A percentile compares a stretch with the other conserved stretches of the same genome.
These are phyloP conservation scores for Alethe diademata DNA, from an alignment of 2,113 vertebrate species.

Conservation along the genomic window DNA sequence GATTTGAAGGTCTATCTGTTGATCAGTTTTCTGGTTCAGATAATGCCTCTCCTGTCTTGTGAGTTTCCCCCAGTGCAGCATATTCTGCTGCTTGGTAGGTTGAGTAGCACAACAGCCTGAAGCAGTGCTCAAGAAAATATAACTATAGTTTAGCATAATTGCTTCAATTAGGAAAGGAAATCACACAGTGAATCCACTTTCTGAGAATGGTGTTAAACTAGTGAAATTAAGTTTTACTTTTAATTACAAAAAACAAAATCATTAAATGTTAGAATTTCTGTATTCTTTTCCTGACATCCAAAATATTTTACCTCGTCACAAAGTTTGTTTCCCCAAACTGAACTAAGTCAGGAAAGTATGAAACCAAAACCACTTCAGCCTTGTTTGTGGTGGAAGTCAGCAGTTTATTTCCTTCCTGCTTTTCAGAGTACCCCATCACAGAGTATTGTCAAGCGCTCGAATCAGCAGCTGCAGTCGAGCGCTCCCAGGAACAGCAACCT, in stretches of 20 bases:
- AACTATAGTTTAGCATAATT: background rate
- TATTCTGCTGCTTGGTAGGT: background rate
- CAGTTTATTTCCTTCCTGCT: background rate
- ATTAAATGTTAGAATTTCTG: background rate
- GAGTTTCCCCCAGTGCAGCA: background rate
- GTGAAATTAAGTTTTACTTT: background rate
- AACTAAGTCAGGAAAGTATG: background rate
- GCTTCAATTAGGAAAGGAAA: background rate
- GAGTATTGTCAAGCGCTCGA: conserved; percentile 72
- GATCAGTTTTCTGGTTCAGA: background rate
- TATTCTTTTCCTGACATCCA: background rate
- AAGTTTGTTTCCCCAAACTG: background rate
- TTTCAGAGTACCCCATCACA: conserved; percentile 79
- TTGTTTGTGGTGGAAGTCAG: background rate
- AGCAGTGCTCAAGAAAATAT: background rate
- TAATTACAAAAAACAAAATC: background rate
- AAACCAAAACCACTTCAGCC: background rate
- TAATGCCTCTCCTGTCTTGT: background rate
- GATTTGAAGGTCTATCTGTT: background rate
- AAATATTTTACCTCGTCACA: background rate
- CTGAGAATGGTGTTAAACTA: background rate
- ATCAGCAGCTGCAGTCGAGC: conserved; percentile 81
- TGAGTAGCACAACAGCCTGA: background rate
- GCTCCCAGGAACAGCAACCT: conserved; percentile 91
- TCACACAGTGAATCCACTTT: background rate